These are phyloP conservation scores for Anastatus disparis DNA, from an alignment of 1,140 invertebrate genomes.

Conservation along the genomic window DNA sequence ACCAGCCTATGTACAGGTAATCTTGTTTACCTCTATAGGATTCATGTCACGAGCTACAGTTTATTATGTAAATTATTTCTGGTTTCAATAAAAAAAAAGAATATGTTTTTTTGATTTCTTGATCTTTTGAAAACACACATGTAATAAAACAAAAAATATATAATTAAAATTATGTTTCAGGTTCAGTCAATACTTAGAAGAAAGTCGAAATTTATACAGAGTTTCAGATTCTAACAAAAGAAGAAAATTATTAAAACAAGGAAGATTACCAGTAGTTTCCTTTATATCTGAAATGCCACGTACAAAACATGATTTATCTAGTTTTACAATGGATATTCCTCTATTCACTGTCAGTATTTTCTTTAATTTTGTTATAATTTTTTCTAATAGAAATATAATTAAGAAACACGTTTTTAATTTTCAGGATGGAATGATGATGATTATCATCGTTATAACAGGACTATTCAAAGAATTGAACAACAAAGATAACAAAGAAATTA, in stretches of 20 bases:
- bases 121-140: too few species aligned
- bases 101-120: too few species aligned
- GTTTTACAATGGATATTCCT: constrained; percentile 84
- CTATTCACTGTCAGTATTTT: constrained; percentile 75
- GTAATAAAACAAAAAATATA: too few species aligned
- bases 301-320: constrained; percentile 83
- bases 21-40: too few species aligned
- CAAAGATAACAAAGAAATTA: constrained; percentile 66
- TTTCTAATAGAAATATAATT: background rate
- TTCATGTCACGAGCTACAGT: too few species aligned
- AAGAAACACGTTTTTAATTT: constrained; percentile 17
- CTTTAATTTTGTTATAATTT: background rate
- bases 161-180: constrained; percentile 65
- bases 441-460: constrained; percentile 79
- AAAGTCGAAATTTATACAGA: constrained; percentile 81
- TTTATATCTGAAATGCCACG: constrained; percentile 81
- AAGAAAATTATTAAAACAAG: constrained; percentile 76
- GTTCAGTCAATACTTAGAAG: constrained; percentile 73
- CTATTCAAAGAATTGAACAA: constrained; percentile 78
- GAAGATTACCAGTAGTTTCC: constrained; percentile 79
- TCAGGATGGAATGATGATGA: constrained; percentile 69
- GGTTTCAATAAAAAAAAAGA: too few species aligned
- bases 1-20: too few species aligned
- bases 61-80: too few species aligned
- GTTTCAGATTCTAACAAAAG: constrained; percentile 71